Evolutionary conservation across 2,888 invertebrate species (phyloP).

Genomic region (Coleophora deauratella): DNA sequence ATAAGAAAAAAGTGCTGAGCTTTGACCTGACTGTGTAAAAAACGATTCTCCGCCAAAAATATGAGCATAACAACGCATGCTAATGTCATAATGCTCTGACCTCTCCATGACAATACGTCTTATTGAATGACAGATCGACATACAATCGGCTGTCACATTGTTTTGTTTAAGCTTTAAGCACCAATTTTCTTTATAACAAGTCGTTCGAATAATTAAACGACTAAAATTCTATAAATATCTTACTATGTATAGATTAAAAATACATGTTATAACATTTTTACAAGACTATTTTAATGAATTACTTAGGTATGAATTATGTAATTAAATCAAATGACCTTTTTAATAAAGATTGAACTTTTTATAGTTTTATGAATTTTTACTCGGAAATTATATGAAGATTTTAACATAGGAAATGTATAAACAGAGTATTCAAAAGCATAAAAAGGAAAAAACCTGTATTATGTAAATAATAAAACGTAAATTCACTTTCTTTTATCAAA

Average conservation of each 20-base stretch:
- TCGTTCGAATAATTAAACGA: conserved; percentile 75
- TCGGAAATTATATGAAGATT: conserved; percentile 4
- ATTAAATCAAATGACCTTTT: conserved; percentile 38
- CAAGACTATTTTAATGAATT: conserved; percentile 55
- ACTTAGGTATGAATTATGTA: conserved; percentile 31
- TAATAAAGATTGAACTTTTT: conserved; percentile 14
- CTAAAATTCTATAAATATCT: conserved; percentile 74
- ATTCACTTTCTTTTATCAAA: too few relatives aligned
- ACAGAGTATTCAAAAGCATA: too few relatives aligned
- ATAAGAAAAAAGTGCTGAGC: too few relatives aligned
- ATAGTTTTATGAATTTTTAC: too few relatives aligned
- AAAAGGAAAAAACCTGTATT: too few relatives aligned
- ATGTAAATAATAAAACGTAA: too few relatives aligned
- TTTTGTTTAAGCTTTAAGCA: conserved; percentile 70
- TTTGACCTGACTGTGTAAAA: too few relatives aligned
- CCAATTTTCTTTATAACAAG: conserved; percentile 75
- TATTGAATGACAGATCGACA: too few relatives aligned
- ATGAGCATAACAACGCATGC: conserved; percentile 71
- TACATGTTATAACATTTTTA: conserved; percentile 74
- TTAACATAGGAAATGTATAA: too few relatives aligned
- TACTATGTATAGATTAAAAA: conserved; percentile 74
- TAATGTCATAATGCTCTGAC: conserved; percentile 67
- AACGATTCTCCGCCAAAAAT: conserved; percentile 28
- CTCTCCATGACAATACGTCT: conserved; percentile 63
- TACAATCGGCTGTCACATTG: conserved; percentile 41